Base-by-base conservation (phyloP, 1,140 invertebrate species). In the Plectus sambesii region DNA sequence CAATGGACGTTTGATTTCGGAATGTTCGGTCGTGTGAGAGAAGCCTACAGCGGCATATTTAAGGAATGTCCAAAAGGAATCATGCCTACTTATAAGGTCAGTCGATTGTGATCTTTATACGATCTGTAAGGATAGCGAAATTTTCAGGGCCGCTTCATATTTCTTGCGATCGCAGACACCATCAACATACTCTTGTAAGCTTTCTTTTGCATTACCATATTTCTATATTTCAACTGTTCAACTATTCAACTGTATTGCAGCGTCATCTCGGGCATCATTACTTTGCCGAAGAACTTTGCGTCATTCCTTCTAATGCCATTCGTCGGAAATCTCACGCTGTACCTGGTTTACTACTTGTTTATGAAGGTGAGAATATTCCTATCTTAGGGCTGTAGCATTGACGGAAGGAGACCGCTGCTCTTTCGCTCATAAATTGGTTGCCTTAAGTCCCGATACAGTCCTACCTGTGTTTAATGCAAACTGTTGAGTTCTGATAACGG, bases 291-390 rank as follows among this genome's bases (percentile, higher is more conserved):
- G 57, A 83, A 87, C 70, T 87, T 88, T 72, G 82, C 83, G 0
- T 80, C 80, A 0, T 85, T 83, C 66, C 71, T 89, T 4, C 72
- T 90, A n/a, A 75, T 77, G 8, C 78, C 88, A 26, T 79, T 90
- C 42, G 82, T 88, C 74, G 77, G 79, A 1, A 90, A 90, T 72
- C 77, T 87, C 26, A 72, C 86, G 20, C 69, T 88, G 1, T 88
- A 89, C 69, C 79, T 79, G 17, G 69, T 79, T 30, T 87, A 85
- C 67, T 90, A 90, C 63, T 82, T 88, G 42, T 63, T 80, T 2
- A 85, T 87, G 81, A 90, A 90, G 77, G 81, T 84, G 72, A 69
- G 66, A n/a, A n/a, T n/a, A n/a, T n/a, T n/a, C n/a, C n/a, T n/a
- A n/a, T n/a, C n/a, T n/a, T n/a, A n/a, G n/a, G n/a, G n/a, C n/a